Conservation (phyloP, 2,113 vertebrate species). For the Helogale parvula region DNA sequence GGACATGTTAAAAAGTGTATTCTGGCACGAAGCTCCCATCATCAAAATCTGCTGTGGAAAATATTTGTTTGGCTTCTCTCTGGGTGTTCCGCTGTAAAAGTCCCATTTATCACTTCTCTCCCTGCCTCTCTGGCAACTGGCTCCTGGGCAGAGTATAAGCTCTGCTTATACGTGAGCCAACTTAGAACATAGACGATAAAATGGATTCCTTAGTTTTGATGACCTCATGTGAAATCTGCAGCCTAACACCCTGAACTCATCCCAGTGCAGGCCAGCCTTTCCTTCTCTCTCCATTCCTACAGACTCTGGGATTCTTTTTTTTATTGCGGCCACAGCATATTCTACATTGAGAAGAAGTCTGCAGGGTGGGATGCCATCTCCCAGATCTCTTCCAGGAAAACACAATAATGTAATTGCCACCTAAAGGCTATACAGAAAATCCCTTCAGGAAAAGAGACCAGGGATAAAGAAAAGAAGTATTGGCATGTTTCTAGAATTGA, state of each 20-base stretch:
- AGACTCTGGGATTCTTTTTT: background rate
- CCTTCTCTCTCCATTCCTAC: background rate
- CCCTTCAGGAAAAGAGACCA: background rate
- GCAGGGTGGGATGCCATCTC: background rate
- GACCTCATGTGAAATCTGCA: background rate
- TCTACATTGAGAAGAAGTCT: background rate
- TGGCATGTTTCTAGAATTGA: background rate
- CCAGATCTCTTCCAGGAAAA: background rate
- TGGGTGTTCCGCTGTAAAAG: background rate
- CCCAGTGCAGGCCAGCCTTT: background rate
- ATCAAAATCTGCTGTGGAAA: background rate
- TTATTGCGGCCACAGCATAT: background rate
- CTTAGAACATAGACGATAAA: background rate
- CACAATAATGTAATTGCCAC: background rate
- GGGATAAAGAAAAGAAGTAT: background rate
- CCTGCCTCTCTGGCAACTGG: background rate
- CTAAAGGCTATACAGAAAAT: background rate
- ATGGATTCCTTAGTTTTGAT: background rate
- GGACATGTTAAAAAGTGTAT: background rate
- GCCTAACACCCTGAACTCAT: background rate
- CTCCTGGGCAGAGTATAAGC: background rate
- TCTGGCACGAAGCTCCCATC: background rate
- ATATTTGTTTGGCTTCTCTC: constrained; percentile 32
- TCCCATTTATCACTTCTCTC: constrained; percentile 1
- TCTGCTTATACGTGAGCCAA: background rate